Base-by-base conservation (phyloP, 92 coral and sea anemone species). In the Palythoa heliodiscus region DNA sequence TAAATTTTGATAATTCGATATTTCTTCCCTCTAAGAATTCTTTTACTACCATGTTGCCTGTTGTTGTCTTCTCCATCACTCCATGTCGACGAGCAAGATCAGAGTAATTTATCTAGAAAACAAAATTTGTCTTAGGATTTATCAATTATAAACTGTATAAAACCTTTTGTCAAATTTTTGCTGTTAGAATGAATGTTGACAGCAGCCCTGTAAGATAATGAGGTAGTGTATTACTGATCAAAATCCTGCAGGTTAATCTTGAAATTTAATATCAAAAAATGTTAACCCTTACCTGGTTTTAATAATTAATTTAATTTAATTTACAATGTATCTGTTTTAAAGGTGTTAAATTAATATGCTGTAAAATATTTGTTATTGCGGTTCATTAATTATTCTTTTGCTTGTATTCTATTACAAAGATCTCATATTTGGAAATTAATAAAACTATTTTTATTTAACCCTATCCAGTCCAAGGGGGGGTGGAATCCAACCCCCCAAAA, bases 21-120 rank as follows among this genome's bases (percentile, higher is more conserved):
- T 76, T 83, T 23, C 72, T 88, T 22, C 58, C 53, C 52, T 70
- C 60, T 14, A 77, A 14, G 52, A 88, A 84, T 55, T 84, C 70
- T 50, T 78, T 88, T 40, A 88, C 81, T 14, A 68, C 73, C 88
- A 84, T 88, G 79, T 88, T 84, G 66, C 86, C 91, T 66, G 52
- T 70, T 50, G 71, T 71, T 5, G 83, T 82, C 64, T 89, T 70
- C 38, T 72, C 86, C 38, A 13, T 53, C 19, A 84, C n/a, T 76
- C 86, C 89, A 78, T 86, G 85, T 72, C 64, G 63, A 22, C 77
- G 82, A 25, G 91, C 86, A 71, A 85, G 91, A 23, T 57, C 85
- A 48, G 86, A 89, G 82, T 74, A 74, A 60, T 47, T 47, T 74
- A 48, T 74, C 78, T 74, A 74, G 61, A 20, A 74, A 74, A 74